phyloP scores from a whole-genome alignment of 2,113 vertebrate species.

The Lycaon pictus region DNA sequence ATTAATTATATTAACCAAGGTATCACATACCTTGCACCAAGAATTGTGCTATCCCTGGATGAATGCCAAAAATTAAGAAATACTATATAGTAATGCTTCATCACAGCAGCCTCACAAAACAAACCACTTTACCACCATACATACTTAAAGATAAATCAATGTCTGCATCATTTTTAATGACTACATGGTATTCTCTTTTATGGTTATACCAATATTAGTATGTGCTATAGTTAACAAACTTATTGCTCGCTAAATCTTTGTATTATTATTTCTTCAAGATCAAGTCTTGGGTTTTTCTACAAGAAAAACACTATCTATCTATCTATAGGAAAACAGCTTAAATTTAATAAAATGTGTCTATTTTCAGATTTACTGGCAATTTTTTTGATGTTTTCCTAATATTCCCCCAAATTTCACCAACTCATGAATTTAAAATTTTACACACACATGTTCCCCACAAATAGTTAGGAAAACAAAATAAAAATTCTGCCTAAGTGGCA shows the following conservation, averaged over 20 bases:
- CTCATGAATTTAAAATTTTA: neutral
- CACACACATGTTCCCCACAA: neutral
- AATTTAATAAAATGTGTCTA: neutral
- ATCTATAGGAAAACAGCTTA: constrained; percentile 7
- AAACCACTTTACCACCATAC: neutral
- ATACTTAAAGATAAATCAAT: neutral
- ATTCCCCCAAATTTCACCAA: constrained; percentile 6
- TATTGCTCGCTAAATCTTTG: neutral
- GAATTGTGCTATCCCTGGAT: neutral
- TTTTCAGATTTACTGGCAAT: constrained; percentile 37
- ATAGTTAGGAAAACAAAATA: constrained; percentile 31
- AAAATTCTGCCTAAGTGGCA: neutral
- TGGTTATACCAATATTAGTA: neutral
- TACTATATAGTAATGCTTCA: neutral
- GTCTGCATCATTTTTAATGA: neutral
- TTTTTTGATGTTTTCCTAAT: constrained; percentile 21
- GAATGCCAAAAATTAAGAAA: neutral
- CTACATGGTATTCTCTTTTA: neutral
- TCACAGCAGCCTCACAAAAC: neutral
- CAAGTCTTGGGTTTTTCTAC: neutral
- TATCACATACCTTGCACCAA: neutral
- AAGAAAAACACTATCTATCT: neutral
- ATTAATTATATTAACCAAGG: neutral
- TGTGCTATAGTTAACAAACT: neutral
- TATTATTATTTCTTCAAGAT: constrained; percentile 4